phyloP scores from a whole-genome alignment of 2,888 invertebrate species.

The Dryomyza anilis region DNA sequence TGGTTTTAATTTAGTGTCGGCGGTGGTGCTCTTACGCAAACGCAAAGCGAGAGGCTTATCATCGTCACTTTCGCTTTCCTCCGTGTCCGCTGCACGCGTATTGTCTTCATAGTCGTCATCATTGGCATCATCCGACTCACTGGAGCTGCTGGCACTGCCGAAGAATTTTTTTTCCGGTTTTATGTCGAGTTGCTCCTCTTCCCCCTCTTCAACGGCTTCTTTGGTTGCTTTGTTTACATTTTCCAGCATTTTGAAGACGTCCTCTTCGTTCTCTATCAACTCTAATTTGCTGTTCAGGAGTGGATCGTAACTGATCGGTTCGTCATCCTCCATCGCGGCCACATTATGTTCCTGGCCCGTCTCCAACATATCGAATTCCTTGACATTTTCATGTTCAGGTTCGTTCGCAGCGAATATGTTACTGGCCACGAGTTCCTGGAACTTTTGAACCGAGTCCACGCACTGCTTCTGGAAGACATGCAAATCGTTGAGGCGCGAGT shows the following conservation, averaged over 20 bases:
- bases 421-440: slow-evolving; percentile 49
- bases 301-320: slow-evolving; percentile 50
- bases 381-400: slow-evolving; percentile 30
- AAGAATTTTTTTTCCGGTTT: slow-evolving; percentile 27
- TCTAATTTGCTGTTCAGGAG: slow-evolving; percentile 52
- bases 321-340: slow-evolving; percentile 47
- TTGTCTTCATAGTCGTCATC: slow-evolving; percentile 50
- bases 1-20: slow-evolving; percentile 38
- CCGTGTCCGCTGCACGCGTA: slow-evolving; percentile 33
- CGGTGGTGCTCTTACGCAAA: slow-evolving; percentile 33
- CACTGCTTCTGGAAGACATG: slow-evolving; percentile 54
- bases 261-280: slow-evolving; percentile 53
- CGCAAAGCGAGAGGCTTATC: slow-evolving; percentile 51
- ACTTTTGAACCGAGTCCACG: slow-evolving; percentile 51
- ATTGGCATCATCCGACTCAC: slow-evolving; percentile 47
- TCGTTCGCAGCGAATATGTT: slow-evolving; percentile 32
- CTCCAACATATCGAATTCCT: slow-evolving; percentile 48
- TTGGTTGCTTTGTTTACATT: slow-evolving; percentile 50
- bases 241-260: slow-evolving; percentile 55
- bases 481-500: slow-evolving; percentile 50
- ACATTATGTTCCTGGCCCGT: slow-evolving; percentile 33
- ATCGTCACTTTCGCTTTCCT: slow-evolving; percentile 47
- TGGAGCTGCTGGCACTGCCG: slow-evolving; percentile 39
- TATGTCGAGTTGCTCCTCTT: slow-evolving; percentile 27
- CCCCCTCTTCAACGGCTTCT: slow-evolving; percentile 40